Evolutionary conservation across 2,113 vertebrate genomes (phyloP).

Genomic region (Ageneiosus marmoratus): DNA sequence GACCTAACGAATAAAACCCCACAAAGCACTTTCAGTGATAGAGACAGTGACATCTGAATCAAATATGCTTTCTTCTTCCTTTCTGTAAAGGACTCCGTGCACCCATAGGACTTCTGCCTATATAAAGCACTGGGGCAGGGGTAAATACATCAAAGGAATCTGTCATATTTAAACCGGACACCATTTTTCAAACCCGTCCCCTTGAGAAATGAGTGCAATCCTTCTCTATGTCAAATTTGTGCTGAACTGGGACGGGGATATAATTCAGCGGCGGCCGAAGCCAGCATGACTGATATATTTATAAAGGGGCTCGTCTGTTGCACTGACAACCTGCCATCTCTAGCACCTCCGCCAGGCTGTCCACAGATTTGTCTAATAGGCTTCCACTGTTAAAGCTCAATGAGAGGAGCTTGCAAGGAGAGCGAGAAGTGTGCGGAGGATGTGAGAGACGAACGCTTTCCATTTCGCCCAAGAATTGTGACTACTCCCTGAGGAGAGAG

Average conservation of each 20-base stretch:
- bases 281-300: constrained; percentile 79
- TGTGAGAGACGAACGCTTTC: constrained; percentile 58
- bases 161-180: constrained; percentile 61
- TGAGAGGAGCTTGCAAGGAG: constrained; percentile 27
- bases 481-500: constrained; percentile 64
- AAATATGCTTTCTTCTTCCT: constrained; percentile 41
- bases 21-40: not conserved
- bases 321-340: constrained; percentile 70
- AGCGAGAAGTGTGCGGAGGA: constrained; percentile 60
- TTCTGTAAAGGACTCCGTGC: constrained; percentile 23
- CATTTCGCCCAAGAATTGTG: constrained; percentile 66
- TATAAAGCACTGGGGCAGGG: constrained; percentile 62
- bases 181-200: constrained; percentile 60
- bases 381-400: constrained; percentile 62
- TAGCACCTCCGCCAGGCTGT: constrained; percentile 64
- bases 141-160: constrained; percentile 70
- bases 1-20: not conserved
- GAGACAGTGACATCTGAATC: constrained; percentile 49
- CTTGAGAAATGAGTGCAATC: constrained; percentile 56
- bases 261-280: constrained; percentile 64
- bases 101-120: constrained; percentile 50
- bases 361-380: constrained; percentile 77
- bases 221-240: constrained; percentile 55
- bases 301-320: constrained; percentile 65
- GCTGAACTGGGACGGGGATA: constrained; percentile 63